phyloP scores from a whole-genome alignment of 1,140 invertebrate species.

The Lordiphosa collinella region DNA sequence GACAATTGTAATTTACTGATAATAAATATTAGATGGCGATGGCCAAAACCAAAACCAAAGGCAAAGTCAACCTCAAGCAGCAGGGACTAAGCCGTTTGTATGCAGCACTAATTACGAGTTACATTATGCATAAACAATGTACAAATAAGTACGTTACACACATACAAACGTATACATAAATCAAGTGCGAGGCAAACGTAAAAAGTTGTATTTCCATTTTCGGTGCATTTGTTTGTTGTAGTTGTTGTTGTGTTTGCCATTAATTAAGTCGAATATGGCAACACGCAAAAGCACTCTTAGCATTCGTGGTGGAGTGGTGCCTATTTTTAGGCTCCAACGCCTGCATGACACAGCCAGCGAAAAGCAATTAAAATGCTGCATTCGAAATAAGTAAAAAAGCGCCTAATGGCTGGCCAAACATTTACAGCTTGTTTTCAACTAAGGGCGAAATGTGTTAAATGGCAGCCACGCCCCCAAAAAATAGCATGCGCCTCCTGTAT shows the following conservation, averaged over 20 bases:
- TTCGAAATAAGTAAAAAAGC: conserved; percentile 48
- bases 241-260: conserved; percentile 57
- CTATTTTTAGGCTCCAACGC: conserved; percentile 59
- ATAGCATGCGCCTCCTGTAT: conserved; percentile 3
- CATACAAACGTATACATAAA: too few relatives aligned
- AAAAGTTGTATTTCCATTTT: conserved; percentile 49
- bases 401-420: conserved; percentile 50
- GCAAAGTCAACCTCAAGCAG: conserved; percentile 18
- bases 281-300: conserved; percentile 76
- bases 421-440: conserved; percentile 66
- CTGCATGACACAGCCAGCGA: conserved; percentile 53
- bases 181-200: conserved; percentile 54
- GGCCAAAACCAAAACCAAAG: conserved; percentile 28
- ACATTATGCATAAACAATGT: conserved; percentile 71
- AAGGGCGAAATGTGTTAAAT: conserved; percentile 67
- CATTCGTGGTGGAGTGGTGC: conserved; percentile 17
- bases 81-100: conserved; percentile 3
- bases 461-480: conserved; percentile 45
- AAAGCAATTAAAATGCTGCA: conserved; percentile 70
- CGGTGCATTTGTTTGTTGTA: conserved; percentile 35
- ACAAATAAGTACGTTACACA: too few relatives aligned
- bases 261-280: conserved; percentile 75
- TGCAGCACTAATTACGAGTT: conserved; percentile 63
- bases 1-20: conserved; percentile 76
- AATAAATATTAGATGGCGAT: conserved; percentile 74